Percentiles rank a stretch among this genome's conserved stretches.
Evolutionary conservation across 2,888 invertebrate species (phyloP).

Genomic region (Pogonocherus hispidulus): DNA sequence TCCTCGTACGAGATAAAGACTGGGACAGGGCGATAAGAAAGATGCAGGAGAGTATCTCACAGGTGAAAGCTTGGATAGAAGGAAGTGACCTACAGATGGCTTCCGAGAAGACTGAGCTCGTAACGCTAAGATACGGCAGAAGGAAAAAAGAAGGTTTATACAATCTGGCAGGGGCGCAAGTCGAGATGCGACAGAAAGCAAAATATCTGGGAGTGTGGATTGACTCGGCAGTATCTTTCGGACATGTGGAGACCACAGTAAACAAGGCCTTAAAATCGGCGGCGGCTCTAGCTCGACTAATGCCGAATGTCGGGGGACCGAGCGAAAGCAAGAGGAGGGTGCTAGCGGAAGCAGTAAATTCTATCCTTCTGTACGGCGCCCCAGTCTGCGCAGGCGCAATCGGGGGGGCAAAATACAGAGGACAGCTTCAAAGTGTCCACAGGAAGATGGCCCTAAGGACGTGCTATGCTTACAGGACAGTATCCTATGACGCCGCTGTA

Average conservation of each 20-base stretch:
- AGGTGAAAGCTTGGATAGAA: constrained; percentile 16
- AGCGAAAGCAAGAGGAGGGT: background rate
- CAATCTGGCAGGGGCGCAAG: no score
- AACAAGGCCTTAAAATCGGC: constrained; percentile 5
- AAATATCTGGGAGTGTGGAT: no score
- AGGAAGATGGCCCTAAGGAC: constrained; percentile 17
- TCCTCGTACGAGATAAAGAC: constrained; percentile 13
- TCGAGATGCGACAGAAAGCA: no score
- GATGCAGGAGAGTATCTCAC: background rate
- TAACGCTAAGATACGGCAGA: no score
- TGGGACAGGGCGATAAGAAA: background rate
- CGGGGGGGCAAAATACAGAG: background rate
- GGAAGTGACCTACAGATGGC: constrained; percentile 11
- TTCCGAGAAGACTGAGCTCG: constrained; percentile 22
- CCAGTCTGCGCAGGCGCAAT: constrained; percentile 28
- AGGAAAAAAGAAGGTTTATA: no score
- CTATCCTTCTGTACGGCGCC: constrained; percentile 30
- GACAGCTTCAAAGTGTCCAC: constrained; percentile 4
- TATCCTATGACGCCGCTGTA: constrained; percentile 28
- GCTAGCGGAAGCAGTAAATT: background rate
- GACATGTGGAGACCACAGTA: background rate
- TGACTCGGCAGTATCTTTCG: no score
- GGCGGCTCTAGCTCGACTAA: background rate
- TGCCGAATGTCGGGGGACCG: constrained; percentile 34
- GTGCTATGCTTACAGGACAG: constrained; percentile 34